Evolutionary conservation across 1,140 invertebrate species (phyloP).

Genomic region (Bombus waltoni): DNA sequence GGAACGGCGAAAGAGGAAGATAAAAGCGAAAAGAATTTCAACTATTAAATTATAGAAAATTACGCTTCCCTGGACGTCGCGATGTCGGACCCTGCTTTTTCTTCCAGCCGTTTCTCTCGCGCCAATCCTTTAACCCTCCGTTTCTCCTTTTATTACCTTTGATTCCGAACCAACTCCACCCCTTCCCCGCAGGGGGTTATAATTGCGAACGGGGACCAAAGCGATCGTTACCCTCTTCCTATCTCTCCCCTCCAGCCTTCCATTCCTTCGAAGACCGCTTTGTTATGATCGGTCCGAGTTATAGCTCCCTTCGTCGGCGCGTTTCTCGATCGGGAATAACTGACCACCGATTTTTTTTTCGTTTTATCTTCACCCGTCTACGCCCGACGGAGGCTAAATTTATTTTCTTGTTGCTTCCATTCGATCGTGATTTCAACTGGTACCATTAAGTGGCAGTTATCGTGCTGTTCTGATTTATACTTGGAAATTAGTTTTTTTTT

Average conservation of each 20-base stretch:
- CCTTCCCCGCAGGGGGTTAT: constrained; percentile 39
- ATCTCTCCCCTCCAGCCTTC: neutral
- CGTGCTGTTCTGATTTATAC: too few relatives aligned
- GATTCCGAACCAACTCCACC: constrained; percentile 27
- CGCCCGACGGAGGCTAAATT: neutral
- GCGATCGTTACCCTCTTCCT: constrained; percentile 33
- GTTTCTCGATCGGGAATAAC: constrained; percentile 21
- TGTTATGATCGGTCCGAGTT: constrained; percentile 57
- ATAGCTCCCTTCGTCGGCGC: constrained; percentile 44
- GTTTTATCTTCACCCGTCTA: neutral
- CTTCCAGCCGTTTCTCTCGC: constrained; percentile 37
- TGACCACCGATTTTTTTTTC: neutral
- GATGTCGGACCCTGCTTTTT: constrained; percentile 40
- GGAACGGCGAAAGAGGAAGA: neutral
- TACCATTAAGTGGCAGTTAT: too few relatives aligned
- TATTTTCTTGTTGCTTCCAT: neutral
- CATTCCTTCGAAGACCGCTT: constrained; percentile 32
- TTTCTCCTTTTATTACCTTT: constrained; percentile 58
- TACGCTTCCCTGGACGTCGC: constrained; percentile 34
- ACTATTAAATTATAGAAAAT: constrained; percentile 67
- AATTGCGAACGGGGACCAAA: constrained; percentile 50
- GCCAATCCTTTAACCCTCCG: constrained; percentile 46
- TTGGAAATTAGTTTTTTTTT: too few relatives aligned
- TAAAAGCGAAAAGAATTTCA: constrained; percentile 51
- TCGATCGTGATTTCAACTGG: neutral